A percentile compares a stretch with the other conserved stretches of the same genome.
Evolutionary conservation across 2,888 invertebrate genomes (phyloP).

Genomic region (Xanthostigma xanthostigma): DNA sequence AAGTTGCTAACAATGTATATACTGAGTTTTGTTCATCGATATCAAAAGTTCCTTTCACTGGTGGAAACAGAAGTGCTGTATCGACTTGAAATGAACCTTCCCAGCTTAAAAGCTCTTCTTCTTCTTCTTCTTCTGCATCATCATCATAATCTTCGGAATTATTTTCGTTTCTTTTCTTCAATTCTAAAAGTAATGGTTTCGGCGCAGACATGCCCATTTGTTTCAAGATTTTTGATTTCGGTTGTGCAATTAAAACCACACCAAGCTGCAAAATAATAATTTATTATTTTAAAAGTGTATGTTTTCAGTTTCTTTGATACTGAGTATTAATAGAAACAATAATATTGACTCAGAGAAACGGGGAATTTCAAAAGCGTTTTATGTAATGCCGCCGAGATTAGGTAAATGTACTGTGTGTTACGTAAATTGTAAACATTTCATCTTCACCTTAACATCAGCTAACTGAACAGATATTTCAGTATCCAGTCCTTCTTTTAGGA

Average conservation of each 20-base stretch:
- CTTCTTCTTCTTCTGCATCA: slow-evolving; percentile 26
- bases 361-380: too few relatives aligned
- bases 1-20: slow-evolving; percentile 30
- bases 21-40: slow-evolving; percentile 33
- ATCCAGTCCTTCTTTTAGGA: slow-evolving; percentile 47
- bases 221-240: slow-evolving; percentile 25
- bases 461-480: slow-evolving; percentile 53
- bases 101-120: slow-evolving; percentile 34
- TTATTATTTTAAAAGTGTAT: background rate
- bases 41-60: slow-evolving; percentile 37
- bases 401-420: too few relatives aligned
- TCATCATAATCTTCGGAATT: slow-evolving; percentile 20
- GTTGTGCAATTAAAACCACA: slow-evolving; percentile 24
- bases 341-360: background rate
- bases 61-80: slow-evolving; percentile 35
- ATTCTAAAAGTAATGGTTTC: slow-evolving; percentile 12
- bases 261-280: slow-evolving; percentile 25
- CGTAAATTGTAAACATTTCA: too few relatives aligned
- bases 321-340: background rate
- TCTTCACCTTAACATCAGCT: slow-evolving; percentile 45
- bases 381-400: too few relatives aligned
- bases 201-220: slow-evolving; percentile 25
- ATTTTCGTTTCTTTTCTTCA: slow-evolving; percentile 9
- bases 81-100: slow-evolving; percentile 39
- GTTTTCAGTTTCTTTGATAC: background rate